A percentile compares a stretch with the other conserved stretches of the same genome.
Conservation (phyloP, 2,888 invertebrate genomes). For the Eristalinus sepulchralis region DNA sequence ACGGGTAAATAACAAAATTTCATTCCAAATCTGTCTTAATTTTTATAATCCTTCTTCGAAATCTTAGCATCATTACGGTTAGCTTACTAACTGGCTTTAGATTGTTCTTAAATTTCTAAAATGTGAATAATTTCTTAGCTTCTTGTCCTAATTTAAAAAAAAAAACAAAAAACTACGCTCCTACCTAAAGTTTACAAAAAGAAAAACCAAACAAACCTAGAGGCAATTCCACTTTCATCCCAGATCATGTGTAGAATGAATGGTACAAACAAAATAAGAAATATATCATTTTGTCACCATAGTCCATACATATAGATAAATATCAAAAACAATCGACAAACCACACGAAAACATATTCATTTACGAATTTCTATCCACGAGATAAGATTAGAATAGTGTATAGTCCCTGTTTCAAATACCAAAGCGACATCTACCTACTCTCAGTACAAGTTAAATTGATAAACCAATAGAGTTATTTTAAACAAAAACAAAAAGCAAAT, state of each 20-base stretch:
- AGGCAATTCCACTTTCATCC: slow-evolving; percentile 27
- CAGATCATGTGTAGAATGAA: slow-evolving; percentile 26
- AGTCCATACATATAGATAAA: not conserved
- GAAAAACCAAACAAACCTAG: not conserved
- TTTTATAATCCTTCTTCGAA: too few relatives aligned
- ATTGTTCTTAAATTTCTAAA: too few relatives aligned
- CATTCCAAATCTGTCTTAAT: too few relatives aligned
- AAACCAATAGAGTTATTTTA: slow-evolving; percentile 25
- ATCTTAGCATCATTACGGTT: too few relatives aligned
- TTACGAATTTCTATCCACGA: slow-evolving; percentile 27
- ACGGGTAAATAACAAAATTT: too few relatives aligned
- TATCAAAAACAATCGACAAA: not conserved
- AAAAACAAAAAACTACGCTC: slow-evolving; percentile 21
- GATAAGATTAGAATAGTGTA: slow-evolving; percentile 1
- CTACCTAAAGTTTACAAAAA: slow-evolving; percentile 59
- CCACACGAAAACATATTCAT: slow-evolving; percentile 19
- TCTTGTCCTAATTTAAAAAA: too few relatives aligned
- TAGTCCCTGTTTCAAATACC: slow-evolving; percentile 54
- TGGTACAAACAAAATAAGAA: slow-evolving; percentile 43
- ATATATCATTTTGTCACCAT: slow-evolving; percentile 20
- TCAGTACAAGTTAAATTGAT: slow-evolving; percentile 40
- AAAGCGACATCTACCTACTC: slow-evolving; percentile 57
- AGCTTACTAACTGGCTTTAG: too few relatives aligned
- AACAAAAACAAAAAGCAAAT: not conserved
- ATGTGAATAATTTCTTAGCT: too few relatives aligned